phyloP scores from a whole-genome alignment of 2,113 vertebrate species.

The Rhinichthys klamathensis region DNA sequence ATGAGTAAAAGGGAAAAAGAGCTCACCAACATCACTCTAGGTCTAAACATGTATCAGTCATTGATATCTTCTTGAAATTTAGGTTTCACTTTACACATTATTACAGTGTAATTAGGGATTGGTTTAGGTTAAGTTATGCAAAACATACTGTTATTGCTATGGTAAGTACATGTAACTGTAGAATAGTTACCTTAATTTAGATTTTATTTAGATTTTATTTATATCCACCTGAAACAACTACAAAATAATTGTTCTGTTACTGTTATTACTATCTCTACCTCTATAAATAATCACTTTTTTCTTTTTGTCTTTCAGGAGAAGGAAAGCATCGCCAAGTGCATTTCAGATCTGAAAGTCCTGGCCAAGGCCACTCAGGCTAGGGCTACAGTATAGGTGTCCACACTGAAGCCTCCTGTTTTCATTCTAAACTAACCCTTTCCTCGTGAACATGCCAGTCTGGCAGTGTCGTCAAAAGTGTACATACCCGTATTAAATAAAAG shows the following conservation, averaged over 20 bases:
- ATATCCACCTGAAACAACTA: not conserved
- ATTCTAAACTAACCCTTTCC: constrained; percentile 71
- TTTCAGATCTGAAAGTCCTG: constrained; percentile 87
- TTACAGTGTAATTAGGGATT: not conserved
- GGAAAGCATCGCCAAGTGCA: constrained; percentile 93
- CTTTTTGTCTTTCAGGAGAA: constrained; percentile 84
- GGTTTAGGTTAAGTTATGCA: not conserved
- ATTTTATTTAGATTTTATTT: too few species aligned
- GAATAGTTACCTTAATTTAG: not conserved
- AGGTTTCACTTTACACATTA: not conserved
- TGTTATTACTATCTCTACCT: too few species aligned
- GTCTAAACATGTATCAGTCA: too few species aligned
- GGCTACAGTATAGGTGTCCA: constrained; percentile 61
- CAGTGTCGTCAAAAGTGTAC: constrained; percentile 72
- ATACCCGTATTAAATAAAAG: constrained; percentile 76
- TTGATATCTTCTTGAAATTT: too few species aligned
- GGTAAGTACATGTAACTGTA: not conserved
- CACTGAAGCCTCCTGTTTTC: constrained; percentile 61
- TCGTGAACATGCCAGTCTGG: constrained; percentile 62
- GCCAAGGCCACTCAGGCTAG: constrained; percentile 79
- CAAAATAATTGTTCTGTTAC: not conserved
- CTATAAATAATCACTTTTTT: not conserved
- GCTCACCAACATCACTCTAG: not conserved
- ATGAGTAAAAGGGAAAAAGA: too few species aligned
- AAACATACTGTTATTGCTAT: not conserved